A percentile compares a stretch with the other conserved stretches of the same genome.
phyloP scores from a whole-genome alignment of 2,113 vertebrate genomes.

The Grantiella picta region DNA sequence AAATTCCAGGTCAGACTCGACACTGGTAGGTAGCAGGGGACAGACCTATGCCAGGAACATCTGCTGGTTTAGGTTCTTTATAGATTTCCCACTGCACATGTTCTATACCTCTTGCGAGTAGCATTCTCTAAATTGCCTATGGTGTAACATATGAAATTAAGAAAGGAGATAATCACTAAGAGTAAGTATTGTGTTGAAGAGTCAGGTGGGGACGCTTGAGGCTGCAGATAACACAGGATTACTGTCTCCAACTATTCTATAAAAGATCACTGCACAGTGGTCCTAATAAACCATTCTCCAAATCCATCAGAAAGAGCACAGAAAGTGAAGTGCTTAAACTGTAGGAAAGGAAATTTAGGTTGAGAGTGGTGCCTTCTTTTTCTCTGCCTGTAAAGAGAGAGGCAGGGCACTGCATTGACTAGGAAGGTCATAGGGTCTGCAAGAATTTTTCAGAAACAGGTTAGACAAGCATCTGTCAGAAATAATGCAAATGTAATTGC shows the following conservation, averaged over 20 bases:
- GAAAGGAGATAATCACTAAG: neutral
- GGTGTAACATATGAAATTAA: neutral
- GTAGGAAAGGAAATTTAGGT: neutral
- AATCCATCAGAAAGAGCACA: neutral
- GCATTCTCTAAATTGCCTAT: neutral
- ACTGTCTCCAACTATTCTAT: neutral
- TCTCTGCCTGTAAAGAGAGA: neutral
- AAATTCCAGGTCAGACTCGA: neutral
- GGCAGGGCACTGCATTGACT: neutral
- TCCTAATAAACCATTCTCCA: neutral
- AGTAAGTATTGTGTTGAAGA: neutral
- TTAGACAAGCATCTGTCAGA: neutral
- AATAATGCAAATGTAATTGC: neutral
- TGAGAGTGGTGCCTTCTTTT: neutral
- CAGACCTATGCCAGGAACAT: neutral
- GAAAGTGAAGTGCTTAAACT: neutral
- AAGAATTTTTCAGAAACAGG: neutral
- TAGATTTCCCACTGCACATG: neutral
- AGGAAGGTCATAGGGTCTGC: neutral
- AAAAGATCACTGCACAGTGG: neutral
- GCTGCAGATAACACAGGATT: neutral
- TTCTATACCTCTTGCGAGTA: neutral
- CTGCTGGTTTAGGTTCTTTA: neutral
- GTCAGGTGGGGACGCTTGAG: neutral
- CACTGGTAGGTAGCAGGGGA: neutral